Evolutionary conservation across 2,888 invertebrate species (phyloP), one percentile per base, ranked within the genome.

Genomic region (Mellilla xanthometata): DNA sequence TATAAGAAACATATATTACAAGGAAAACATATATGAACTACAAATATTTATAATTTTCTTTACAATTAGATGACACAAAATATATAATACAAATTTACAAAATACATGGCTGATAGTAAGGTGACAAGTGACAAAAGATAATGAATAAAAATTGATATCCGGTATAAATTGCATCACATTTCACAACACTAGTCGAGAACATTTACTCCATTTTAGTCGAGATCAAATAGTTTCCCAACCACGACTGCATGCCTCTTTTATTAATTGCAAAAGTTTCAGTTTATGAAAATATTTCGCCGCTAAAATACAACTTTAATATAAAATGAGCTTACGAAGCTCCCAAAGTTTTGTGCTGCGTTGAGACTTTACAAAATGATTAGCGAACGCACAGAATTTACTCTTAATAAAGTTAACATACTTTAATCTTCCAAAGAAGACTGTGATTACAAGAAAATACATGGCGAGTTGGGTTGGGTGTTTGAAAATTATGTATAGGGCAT

Each of bases 231-330:
- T 55, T 57, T 11, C 30, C 29, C 23, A 30, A 36, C 39, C 31
- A 35, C 40, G 12, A 44, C 44, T 40, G 54, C 55, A 43, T 48
- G 41, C 47, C 45, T 42, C 41, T 39, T 39, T 51, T 53, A 52
- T 57, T 68, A 70, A 71, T 71, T 70, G 56, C 62, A 41, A 60
- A 70, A 71, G 62, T 72, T 71, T 49, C 30, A 32, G 15, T 43
- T 49, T 49, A 48, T 55, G 47, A 52, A 62, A 68, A 67, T 65
- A 62, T 62, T 65, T 60, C 56, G 52, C 47, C 49, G 56, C 49
- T 60, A 40, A 62, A 66, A 59, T 62, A 61, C 53, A 63, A 55
- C 49, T 29, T 30, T 26, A 35, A 30, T 28, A 33, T 33, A 62
- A 50, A 30, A 46, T 52, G 50, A 51, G 47, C 36, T 45, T 22